Conservation (phyloP, 2,888 invertebrate genomes). For the Oscheius sp. region DNA sequence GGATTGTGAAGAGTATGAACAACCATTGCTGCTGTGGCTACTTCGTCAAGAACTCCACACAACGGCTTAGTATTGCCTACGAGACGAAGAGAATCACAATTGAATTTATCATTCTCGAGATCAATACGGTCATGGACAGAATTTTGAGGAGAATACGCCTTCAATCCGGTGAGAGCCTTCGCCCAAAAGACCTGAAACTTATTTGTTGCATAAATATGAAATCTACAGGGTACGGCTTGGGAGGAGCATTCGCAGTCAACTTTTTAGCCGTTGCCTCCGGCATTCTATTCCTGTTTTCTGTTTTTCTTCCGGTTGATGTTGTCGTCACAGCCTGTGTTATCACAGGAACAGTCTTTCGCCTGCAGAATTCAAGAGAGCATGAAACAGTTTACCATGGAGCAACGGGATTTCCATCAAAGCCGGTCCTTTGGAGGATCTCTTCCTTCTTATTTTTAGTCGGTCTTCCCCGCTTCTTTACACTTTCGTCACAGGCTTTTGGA, state of each 20-base stretch:
- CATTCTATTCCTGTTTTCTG: constrained; percentile 33
- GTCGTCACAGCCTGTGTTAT: constrained; percentile 98
- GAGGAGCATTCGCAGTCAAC: constrained; percentile 16
- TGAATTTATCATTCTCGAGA: constrained; percentile 25
- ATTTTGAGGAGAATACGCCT: constrained; percentile 57
- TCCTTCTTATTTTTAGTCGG: constrained; percentile 36
- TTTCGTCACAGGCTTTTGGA: constrained; percentile 29
- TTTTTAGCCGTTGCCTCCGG: constrained; percentile 32
- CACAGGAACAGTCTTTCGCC: constrained; percentile 84
- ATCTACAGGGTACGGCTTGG: constrained; percentile 37
- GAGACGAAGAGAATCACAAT: constrained; percentile 26
- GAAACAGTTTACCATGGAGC: constrained; percentile 80
- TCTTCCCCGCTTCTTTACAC: constrained; percentile 30
- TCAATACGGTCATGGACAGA: constrained; percentile 41
- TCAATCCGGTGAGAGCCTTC: constrained; percentile 61
- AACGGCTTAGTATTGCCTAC: constrained; percentile 28
- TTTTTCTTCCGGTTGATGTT: constrained; percentile 73
- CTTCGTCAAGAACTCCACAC: constrained; percentile 22
- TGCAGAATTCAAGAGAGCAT: no score
- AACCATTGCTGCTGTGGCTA: constrained; percentile 39
- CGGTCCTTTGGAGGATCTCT: constrained; percentile 35
- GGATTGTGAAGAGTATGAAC: constrained; percentile 39
- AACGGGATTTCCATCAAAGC: constrained; percentile 83
- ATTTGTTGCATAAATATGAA: neutral
- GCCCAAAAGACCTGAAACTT: constrained; percentile 65